These are phyloP conservation scores for Paramormyrops kingsleyae DNA, from an alignment of 2,113 vertebrate genomes.

Conservation along the genomic window DNA sequence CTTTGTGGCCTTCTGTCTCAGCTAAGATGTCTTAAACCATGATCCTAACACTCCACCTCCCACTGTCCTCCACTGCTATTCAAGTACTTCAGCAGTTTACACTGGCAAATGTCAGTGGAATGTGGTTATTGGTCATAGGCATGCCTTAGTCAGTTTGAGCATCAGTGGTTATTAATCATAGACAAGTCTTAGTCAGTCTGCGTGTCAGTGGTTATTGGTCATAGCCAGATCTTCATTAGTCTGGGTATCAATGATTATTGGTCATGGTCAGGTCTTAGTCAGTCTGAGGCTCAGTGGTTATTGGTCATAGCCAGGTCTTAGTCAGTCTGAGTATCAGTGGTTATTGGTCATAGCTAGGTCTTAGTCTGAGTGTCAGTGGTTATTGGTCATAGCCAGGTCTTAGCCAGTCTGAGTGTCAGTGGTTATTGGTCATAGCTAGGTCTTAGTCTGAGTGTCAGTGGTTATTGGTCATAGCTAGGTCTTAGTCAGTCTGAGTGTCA, in stretches of 20 bases:
- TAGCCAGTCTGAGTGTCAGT: not conserved
- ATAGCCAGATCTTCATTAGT: not conserved
- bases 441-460: not conserved
- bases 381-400: not conserved
- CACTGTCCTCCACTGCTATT: not conserved
- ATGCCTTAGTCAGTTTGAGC: not conserved
- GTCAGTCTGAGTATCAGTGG: not conserved
- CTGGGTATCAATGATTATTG: not conserved
- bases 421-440: not conserved
- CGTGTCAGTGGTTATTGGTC: not conserved
- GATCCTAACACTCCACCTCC: not conserved
- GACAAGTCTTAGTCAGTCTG: not conserved
- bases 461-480: no score
- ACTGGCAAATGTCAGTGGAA: conserved; percentile 43
- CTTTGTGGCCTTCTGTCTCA: conserved; percentile 25
- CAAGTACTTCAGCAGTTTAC: conserved; percentile 24
- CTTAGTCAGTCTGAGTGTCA: not conserved
- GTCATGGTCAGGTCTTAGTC: not conserved
- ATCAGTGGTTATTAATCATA: not conserved
- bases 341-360: not conserved
- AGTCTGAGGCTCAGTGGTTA: not conserved
- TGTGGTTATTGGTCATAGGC: not conserved
- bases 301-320: not conserved
- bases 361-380: not conserved
- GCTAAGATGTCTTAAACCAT: not conserved